Conservation (phyloP, 2,888 invertebrate genomes). For the Tinea semifulvella region DNA sequence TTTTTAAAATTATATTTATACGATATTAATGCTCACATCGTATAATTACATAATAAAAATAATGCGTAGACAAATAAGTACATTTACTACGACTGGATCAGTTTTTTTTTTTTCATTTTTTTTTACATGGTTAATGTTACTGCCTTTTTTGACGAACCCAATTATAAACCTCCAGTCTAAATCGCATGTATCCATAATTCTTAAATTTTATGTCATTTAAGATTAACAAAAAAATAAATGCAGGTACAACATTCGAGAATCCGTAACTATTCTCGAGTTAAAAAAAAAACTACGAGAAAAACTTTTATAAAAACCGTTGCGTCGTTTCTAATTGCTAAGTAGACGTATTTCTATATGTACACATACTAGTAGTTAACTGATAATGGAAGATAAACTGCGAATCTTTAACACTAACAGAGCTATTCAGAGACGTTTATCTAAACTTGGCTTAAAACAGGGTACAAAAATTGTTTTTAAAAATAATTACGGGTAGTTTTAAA, state of each 20-base stretch:
- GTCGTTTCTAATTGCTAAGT: slow-evolving; percentile 46
- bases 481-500: too few species aligned
- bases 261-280: slow-evolving; percentile 53
- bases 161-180: slow-evolving; percentile 40
- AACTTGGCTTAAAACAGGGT: background rate
- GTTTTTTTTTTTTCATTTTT: too few species aligned
- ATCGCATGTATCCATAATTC: slow-evolving; percentile 28
- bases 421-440: slow-evolving; percentile 42
- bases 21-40: too few species aligned
- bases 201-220: slow-evolving; percentile 61
- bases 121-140: too few species aligned
- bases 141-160: background rate
- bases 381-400: slow-evolving; percentile 67
- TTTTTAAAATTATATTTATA: too few species aligned
- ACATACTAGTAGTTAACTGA: slow-evolving; percentile 40
- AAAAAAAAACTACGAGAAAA: slow-evolving; percentile 54
- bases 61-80: too few species aligned
- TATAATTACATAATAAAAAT: too few species aligned
- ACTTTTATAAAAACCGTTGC: slow-evolving; percentile 44
- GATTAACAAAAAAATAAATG: slow-evolving; percentile 60
- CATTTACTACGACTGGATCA: too few species aligned
- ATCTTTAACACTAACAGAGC: slow-evolving; percentile 60
- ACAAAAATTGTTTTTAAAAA: slow-evolving; percentile 4
- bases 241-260: slow-evolving; percentile 69
- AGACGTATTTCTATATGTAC: slow-evolving; percentile 25